Conservation (phyloP, 1,140 invertebrate species). For the Stegodyphus mimosarum region DNA sequence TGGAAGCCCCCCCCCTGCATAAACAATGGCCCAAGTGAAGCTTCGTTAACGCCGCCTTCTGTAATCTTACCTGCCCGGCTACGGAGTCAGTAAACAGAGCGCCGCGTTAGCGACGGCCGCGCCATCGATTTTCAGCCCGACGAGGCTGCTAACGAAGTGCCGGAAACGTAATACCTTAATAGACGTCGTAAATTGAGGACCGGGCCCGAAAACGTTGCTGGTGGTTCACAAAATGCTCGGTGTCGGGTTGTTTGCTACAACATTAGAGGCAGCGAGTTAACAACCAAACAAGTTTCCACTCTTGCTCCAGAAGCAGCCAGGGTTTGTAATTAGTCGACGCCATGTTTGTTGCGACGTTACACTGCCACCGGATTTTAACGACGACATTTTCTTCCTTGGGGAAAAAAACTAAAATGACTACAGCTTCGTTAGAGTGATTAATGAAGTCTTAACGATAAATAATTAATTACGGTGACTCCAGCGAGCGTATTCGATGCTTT, state of each 20-base stretch:
- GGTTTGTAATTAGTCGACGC: slow-evolving; percentile 40
- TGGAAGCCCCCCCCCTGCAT: slow-evolving; percentile 12
- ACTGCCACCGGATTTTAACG: slow-evolving; percentile 20
- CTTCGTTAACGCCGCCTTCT: slow-evolving; percentile 51
- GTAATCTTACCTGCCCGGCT: slow-evolving; percentile 55
- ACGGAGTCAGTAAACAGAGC: slow-evolving; percentile 58
- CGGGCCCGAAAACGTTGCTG: slow-evolving; percentile 26
- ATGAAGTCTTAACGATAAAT: slow-evolving; percentile 43
- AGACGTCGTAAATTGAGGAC: slow-evolving; percentile 58
- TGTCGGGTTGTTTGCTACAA: slow-evolving; percentile 58
- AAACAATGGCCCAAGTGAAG: slow-evolving; percentile 41
- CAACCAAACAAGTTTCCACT: slow-evolving; percentile 47
- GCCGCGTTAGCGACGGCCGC: slow-evolving; percentile 43
- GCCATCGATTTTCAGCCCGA: slow-evolving; percentile 3
- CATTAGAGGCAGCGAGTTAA: slow-evolving; percentile 44
- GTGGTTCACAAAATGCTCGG: slow-evolving; percentile 40
- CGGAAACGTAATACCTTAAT: slow-evolving; percentile 59
- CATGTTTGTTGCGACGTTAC: slow-evolving; percentile 47
- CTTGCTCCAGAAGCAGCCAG: not conserved
- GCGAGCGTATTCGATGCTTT: slow-evolving; percentile 7
- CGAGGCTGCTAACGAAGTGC: slow-evolving; percentile 50
- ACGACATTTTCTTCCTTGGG: not conserved
- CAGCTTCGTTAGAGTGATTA: slow-evolving; percentile 17
- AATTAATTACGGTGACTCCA: slow-evolving; percentile 41
- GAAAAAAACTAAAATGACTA: not conserved